Conservation (phyloP, 2,888 invertebrate species). For the Mythimna albipuncta region DNA sequence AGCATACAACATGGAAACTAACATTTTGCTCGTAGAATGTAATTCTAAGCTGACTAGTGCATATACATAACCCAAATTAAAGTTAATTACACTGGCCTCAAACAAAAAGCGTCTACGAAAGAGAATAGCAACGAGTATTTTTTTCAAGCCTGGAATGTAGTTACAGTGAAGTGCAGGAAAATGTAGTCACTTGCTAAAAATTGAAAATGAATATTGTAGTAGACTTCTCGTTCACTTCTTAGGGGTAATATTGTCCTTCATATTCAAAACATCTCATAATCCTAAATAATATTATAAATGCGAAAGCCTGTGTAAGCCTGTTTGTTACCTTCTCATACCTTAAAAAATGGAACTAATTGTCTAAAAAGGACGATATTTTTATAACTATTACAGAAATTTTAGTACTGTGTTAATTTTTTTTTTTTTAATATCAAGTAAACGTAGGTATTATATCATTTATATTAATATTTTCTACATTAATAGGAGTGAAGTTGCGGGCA, state of each 20-base stretch:
- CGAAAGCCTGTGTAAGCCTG: too few relatives aligned
- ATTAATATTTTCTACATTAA: too few relatives aligned
- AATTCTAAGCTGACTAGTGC: constrained; percentile 53
- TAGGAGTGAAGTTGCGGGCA: too few relatives aligned
- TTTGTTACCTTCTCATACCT: too few relatives aligned
- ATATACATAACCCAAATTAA: constrained; percentile 49
- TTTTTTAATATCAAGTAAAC: too few relatives aligned
- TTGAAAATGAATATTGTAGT: neutral
- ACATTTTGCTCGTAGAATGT: constrained; percentile 37
- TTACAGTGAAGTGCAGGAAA: constrained; percentile 30
- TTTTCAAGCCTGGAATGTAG: constrained; percentile 25
- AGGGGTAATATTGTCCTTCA: neutral
- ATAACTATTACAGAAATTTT: too few relatives aligned
- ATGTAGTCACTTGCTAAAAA: neutral
- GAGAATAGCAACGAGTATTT: constrained; percentile 32
- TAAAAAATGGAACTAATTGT: too few relatives aligned
- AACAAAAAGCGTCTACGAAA: constrained; percentile 46
- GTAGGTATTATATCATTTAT: too few relatives aligned
- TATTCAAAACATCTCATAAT: neutral
- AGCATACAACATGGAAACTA: constrained; percentile 40
- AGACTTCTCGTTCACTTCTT: neutral
- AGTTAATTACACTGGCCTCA: constrained; percentile 48
- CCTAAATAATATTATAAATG: too few relatives aligned
- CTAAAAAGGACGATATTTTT: too few relatives aligned
- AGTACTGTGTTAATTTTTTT: too few relatives aligned